Base-by-base conservation (phyloP, 2,888 invertebrate genomes). In the Ochropleura plecta region DNA sequence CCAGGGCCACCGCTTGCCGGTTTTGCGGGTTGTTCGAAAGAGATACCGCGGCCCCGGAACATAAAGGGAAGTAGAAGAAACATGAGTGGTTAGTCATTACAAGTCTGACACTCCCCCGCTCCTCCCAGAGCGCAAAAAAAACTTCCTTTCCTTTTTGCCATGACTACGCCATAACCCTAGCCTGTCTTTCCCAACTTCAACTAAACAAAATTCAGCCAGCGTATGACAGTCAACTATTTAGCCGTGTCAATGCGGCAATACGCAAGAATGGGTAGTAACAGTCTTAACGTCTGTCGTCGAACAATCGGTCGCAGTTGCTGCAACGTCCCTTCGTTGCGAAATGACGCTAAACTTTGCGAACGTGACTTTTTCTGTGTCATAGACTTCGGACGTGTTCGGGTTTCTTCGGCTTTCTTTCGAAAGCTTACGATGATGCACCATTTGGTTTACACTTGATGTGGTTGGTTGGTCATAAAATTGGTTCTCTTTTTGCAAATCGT, bases 291-390 rank as follows among this genome's bases (percentile, higher is more conserved):
- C 42, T 68, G 81, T 69, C 68, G 64, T 7, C 18, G 62, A 82
- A 86, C 88, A 86, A 86, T 86, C 77, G 75, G 68, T 66, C 53
- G 77, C 65, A 49, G 68, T 81, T 86, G 78, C 73, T 70, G 70
- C 88, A 88, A 78, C 66, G 88, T 81, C 86, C 88, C 84, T 84
- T 81, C 70, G 70, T 86, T 86, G 84, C 67, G 78, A 79, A 82
- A 85, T 74, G 73, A 78, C 63, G 63, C 62, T 79, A 79, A 84
- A 82, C 85, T 81, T 85, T 57, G 79, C 78, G 81, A 76, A 85
- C 88, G 88, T 87, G 87, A 88, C 88, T 87, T 85, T 87, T 88
- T 86, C 80, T 87, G 88, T 87, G 87, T 87, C 88, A 85, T 49
- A 69, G 55, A 49, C 53, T 64, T 70, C 62, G 60, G 55, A 53